Percentiles rank a stretch among this genome's conserved stretches.
Conservation (phyloP, 2,888 invertebrate species). For the Spilosoma lubricipeda region DNA sequence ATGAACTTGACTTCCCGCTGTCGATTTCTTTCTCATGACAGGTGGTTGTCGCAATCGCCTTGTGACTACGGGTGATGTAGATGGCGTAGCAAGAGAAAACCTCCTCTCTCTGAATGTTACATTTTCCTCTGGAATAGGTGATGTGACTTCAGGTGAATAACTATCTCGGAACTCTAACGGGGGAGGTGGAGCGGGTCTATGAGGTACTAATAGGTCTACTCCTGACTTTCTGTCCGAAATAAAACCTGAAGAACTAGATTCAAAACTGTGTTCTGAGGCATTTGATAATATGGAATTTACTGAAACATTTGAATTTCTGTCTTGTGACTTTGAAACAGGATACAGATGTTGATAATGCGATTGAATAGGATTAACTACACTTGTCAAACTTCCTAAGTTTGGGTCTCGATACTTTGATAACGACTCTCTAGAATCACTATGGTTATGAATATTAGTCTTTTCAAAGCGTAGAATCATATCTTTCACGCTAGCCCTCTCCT, state of each 20-base stretch:
- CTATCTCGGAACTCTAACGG: conserved; percentile 75
- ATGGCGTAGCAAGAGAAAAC: conserved; percentile 74
- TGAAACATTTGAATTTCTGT: conserved; percentile 81
- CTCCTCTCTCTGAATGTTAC: conserved; percentile 63
- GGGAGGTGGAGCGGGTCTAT: conserved; percentile 81
- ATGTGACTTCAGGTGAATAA: conserved; percentile 66
- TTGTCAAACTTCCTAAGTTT: conserved; percentile 73
- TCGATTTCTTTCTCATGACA: conserved; percentile 79
- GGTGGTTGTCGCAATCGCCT: conserved; percentile 79
- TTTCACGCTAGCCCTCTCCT: conserved; percentile 74
- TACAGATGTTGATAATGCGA: conserved; percentile 74
- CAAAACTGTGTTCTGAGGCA: conserved; percentile 79
- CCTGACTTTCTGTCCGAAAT: conserved; percentile 78
- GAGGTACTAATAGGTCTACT: conserved; percentile 66
- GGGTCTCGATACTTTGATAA: conserved; percentile 72
- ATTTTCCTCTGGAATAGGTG: conserved; percentile 61
- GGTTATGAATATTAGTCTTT: conserved; percentile 63
- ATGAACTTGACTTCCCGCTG: conserved; percentile 66
- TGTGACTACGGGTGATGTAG: conserved; percentile 71
- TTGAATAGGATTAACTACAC: conserved; percentile 77
- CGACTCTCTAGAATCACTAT: conserved; percentile 73
- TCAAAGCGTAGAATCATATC: conserved; percentile 82
- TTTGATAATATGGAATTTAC: conserved; percentile 83
- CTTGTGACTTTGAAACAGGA: conserved; percentile 74
- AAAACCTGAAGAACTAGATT: conserved; percentile 83